These are phyloP conservation scores for Muntiacus reevesi DNA, from an alignment of 2,113 vertebrate genomes.

Conservation along the genomic window DNA sequence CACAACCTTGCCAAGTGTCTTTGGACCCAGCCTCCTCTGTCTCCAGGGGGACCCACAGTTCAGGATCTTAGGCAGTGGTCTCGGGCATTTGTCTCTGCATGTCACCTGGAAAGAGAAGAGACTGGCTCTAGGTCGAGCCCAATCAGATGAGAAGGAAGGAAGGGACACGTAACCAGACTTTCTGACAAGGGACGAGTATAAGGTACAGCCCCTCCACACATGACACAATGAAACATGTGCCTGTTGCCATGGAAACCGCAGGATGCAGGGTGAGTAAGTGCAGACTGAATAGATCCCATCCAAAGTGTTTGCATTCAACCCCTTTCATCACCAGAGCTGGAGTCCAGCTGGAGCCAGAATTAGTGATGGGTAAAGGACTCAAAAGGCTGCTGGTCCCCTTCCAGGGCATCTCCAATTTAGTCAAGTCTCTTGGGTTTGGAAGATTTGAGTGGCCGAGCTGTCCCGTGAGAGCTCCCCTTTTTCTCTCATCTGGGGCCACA, in stretches of 20 bases:
- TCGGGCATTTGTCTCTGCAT: not conserved
- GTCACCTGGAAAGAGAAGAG: not conserved
- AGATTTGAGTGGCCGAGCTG: constrained; percentile 28
- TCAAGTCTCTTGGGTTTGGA: constrained; percentile 63
- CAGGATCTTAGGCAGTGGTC: not conserved
- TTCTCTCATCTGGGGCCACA: constrained; percentile 58
- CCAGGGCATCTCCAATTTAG: constrained; percentile 62
- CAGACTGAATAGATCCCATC: constrained; percentile 57
- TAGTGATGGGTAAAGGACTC: constrained; percentile 72
- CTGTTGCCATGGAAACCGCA: constrained; percentile 59
- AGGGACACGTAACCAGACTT: constrained; percentile 27
- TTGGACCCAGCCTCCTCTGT: not conserved
- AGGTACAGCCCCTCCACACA: not conserved
- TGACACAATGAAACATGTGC: constrained; percentile 37
- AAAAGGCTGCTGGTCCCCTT: constrained; percentile 66
- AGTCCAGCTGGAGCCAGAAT: constrained; percentile 75
- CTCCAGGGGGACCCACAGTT: not conserved
- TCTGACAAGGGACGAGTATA: not conserved
- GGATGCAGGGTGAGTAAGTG: constrained; percentile 42
- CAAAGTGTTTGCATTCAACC: constrained; percentile 60
- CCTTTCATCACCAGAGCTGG: constrained; percentile 57
- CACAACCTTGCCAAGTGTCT: not conserved
- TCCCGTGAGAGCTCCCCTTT: constrained; percentile 61
- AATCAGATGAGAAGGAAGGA: constrained; percentile 21
- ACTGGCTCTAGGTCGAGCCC: not conserved